Evolutionary conservation across 37 sponge, comb jelly and placozoan species (phyloP).

Genomic region (Oopsacas minuta): DNA sequence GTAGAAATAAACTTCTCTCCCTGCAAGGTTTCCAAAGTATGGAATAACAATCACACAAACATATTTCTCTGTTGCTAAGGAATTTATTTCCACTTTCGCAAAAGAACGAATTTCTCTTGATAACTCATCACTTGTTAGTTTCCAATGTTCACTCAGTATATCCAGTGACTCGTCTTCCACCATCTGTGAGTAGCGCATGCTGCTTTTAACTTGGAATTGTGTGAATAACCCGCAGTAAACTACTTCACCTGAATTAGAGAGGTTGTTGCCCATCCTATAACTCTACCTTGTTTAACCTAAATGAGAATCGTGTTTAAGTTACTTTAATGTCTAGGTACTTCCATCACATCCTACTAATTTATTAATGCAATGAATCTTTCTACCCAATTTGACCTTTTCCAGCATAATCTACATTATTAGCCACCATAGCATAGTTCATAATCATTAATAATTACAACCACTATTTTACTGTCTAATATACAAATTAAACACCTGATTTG

Average conservation of each 20-base stretch:
- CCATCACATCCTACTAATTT: no score
- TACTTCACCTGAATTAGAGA: background rate
- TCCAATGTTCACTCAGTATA: background rate
- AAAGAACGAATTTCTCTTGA: background rate
- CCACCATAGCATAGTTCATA: no score
- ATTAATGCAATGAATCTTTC: no score
- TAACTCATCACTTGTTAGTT: background rate
- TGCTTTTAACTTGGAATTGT: background rate
- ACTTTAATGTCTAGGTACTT: no score
- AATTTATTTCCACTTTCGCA: background rate
- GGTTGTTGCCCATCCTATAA: background rate
- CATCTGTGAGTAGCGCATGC: background rate
- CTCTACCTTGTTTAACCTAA: no score
- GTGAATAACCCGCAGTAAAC: background rate
- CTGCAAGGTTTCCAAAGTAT: background rate
- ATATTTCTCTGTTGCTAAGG: background rate
- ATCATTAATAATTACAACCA: no score
- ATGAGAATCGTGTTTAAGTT: background rate
- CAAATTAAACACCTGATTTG: no score
- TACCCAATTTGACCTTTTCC: no score
- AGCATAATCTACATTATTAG: no score
- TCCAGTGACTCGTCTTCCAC: background rate
- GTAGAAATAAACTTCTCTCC: background rate
- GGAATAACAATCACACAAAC: constrained; percentile 9
- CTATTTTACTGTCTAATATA: no score